Base-by-base conservation (phyloP, 2,888 invertebrate genomes). In the Conistra vaccinii region DNA sequence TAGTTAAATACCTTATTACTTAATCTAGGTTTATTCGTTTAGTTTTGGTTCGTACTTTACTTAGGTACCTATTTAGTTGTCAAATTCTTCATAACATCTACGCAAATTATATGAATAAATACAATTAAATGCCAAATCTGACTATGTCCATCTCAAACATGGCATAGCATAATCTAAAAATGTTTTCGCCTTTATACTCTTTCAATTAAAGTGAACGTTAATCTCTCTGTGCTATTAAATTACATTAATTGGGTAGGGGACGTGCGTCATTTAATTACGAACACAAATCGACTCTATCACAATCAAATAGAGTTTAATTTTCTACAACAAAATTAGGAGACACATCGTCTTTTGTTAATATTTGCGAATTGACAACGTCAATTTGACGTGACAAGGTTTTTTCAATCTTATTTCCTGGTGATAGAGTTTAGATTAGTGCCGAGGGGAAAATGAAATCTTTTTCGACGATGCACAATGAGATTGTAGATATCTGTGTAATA, bases 201-300 rank as follows among this genome's bases (percentile, higher is more conserved):
- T 95, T 95, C 95, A 95, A 96, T 96, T 96, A 95, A 95, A 91
- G 89, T 91, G 82, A 90, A 90, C 92, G 92, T 92, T 95, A 95
- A 96, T 96, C 96, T 93, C 94, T 93, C 92, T 92, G 93, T 92
- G 93, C 94, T 95, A 96, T 96, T 96, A 96, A 94, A 95, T 95
- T 94, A 93, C 95, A 93, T 94, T 96, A 96, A 96, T 96, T 96
- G 96, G 95, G 91, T 91, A 86, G 95, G 95, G 94, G 91, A 89
- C 87, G 84, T 85, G 84, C 81, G 84, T 83, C 80, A 80, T 81
- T 81, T 88, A 87, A 87, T 79, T 80, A 86, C 85, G 87, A 84
- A 77, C 55, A 73, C 73, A 73, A 76, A 71, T 45, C 67, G 32
- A 83, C 88, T 85, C 77, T 91, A 92, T 87, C 67, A 29, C 77